Conservation (phyloP, 2,888 invertebrate species). For the Dendrolimus pini region DNA sequence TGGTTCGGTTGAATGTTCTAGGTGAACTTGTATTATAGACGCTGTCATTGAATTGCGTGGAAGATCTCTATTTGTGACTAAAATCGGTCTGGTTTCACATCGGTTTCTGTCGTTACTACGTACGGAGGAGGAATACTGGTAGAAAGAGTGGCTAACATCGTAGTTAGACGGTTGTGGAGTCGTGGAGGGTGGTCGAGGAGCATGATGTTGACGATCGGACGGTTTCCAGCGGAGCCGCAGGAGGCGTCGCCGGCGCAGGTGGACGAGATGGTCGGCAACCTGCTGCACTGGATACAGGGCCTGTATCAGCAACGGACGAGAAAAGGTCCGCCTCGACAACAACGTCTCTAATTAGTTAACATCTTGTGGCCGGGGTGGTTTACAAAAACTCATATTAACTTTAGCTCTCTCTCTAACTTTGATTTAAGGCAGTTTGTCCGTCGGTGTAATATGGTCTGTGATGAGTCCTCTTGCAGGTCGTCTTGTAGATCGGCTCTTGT, state of each 20-base stretch:
- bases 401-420: too few species aligned
- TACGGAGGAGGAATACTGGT: background rate
- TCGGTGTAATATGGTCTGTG: too few species aligned
- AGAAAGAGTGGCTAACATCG: background rate
- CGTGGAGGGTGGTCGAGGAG: background rate
- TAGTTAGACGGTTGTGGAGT: constrained; percentile 1
- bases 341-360: background rate
- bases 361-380: too few species aligned
- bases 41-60: background rate
- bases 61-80: background rate
- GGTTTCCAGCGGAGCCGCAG: constrained; percentile 61
- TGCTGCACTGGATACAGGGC: constrained; percentile 85
- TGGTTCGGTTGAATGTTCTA: background rate
- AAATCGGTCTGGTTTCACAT: background rate
- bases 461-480: too few species aligned
- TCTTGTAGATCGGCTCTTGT: too few species aligned
- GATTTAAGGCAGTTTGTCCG: too few species aligned
- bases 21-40: background rate
- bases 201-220: constrained; percentile 41
- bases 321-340: constrained; percentile 53
- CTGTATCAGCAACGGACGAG: constrained; percentile 78
- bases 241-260: constrained; percentile 72
- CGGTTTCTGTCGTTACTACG: too few species aligned
- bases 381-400: too few species aligned
- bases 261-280: constrained; percentile 85